Percentiles rank a stretch among this genome's conserved stretches.
Conservation (phyloP, 2,888 invertebrate genomes). For the Drosophila birchii region DNA sequence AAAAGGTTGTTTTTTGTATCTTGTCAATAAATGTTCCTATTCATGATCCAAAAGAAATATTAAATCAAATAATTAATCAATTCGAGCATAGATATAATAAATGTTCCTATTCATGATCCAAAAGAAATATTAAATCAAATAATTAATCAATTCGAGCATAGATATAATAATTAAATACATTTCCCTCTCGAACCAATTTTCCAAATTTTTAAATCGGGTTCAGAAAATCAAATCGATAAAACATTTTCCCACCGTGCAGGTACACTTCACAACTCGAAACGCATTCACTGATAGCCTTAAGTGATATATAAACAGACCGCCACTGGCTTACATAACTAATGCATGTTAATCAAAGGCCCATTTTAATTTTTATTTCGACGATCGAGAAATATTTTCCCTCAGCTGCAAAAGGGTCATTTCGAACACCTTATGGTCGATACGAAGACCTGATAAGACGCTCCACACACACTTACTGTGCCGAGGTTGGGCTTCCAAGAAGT, state of each 20-base stretch:
- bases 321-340: slow-evolving; percentile 78
- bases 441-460: slow-evolving; percentile 9
- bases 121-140: too few relatives aligned
- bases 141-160: neutral
- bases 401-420: slow-evolving; percentile 27
- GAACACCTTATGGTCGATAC: slow-evolving; percentile 32
- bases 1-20: neutral
- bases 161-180: neutral
- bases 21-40: neutral
- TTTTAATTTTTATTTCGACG: slow-evolving; percentile 59
- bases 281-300: slow-evolving; percentile 23
- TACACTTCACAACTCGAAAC: slow-evolving; percentile 12
- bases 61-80: neutral
- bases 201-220: neutral
- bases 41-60: neutral
- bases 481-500: slow-evolving; percentile 29
- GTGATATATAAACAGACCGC: slow-evolving; percentile 36
- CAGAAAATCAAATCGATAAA: neutral
- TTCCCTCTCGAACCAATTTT: too few relatives aligned
- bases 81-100: neutral
- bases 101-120: neutral
- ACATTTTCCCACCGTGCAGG: slow-evolving; percentile 9
- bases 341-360: slow-evolving; percentile 67
- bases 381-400: slow-evolving; percentile 18
- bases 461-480: slow-evolving; percentile 8